Evolutionary conservation across 2,113 vertebrate genomes (phyloP).

Genomic region (Fulmarus glacialis): DNA sequence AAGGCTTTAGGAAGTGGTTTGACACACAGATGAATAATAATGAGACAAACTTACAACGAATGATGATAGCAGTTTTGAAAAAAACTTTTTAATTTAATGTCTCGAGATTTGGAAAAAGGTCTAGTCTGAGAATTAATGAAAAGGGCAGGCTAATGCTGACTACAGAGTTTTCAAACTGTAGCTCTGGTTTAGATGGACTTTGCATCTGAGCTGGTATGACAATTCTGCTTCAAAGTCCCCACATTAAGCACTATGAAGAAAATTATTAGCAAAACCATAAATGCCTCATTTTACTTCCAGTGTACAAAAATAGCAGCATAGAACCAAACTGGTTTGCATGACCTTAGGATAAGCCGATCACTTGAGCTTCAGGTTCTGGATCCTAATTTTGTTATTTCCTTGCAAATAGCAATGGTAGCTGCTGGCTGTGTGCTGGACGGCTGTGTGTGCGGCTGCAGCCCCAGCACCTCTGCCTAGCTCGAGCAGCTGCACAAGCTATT

Average conservation of each 20-base stretch:
- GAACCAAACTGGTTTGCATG: background rate
- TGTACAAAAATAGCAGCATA: background rate
- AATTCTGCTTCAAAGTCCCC: background rate
- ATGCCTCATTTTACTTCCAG: background rate
- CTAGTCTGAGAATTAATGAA: background rate
- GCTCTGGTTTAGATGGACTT: background rate
- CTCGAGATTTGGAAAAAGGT: background rate
- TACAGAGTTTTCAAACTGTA: background rate
- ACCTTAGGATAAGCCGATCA: background rate
- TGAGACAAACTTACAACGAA: background rate
- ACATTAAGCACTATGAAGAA: background rate
- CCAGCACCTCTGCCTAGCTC: background rate
- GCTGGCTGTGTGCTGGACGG: rapidly evolving
- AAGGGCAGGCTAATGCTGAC: background rate
- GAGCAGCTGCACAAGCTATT: background rate
- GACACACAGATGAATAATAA: background rate
- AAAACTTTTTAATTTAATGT: background rate
- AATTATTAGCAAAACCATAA: background rate
- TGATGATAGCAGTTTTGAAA: background rate
- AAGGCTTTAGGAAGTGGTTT: background rate
- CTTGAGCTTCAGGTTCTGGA: background rate
- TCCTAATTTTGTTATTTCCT: background rate
- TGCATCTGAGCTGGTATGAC: background rate
- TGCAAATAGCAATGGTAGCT: background rate
- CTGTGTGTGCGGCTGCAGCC: rapidly evolving